Evolutionary conservation across 1,140 invertebrate species (phyloP).

Genomic region (Metopolophium dirhodum): DNA sequence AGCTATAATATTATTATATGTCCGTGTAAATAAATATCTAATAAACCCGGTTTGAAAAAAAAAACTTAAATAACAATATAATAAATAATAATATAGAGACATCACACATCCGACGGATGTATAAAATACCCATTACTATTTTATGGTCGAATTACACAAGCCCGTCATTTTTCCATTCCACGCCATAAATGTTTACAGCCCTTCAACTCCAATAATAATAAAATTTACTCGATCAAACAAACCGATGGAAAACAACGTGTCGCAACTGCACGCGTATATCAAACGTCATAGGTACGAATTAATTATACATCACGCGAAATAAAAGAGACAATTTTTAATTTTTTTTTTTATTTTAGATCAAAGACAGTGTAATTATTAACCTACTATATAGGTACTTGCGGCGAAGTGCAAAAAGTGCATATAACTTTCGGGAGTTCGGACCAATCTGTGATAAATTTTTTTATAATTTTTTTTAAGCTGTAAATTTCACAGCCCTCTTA

Average conservation of each 20-base stretch:
- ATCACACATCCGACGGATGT: background rate
- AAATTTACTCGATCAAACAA: background rate
- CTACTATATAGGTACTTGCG: no score
- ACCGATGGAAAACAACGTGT: background rate
- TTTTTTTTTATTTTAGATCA: no score
- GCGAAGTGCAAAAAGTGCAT: no score
- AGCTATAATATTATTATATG: background rate
- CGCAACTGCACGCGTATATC: background rate
- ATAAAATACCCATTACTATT: background rate
- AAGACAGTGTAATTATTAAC: no score
- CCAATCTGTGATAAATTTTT: no score
- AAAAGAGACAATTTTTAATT: no score
- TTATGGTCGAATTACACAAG: background rate
- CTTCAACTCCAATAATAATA: background rate
- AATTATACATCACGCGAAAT: no score
- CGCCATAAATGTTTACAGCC: background rate
- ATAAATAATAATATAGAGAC: no score
- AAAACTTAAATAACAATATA: background rate
- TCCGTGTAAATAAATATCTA: background rate
- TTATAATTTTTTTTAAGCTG: no score
- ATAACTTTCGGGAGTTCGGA: no score
- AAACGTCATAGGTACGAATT: no score
- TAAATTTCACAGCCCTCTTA: no score
- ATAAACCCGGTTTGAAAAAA: background rate
- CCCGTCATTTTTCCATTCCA: background rate